phyloP scores from a whole-genome alignment of 2,113 vertebrate species.

The Stegastes partitus region DNA sequence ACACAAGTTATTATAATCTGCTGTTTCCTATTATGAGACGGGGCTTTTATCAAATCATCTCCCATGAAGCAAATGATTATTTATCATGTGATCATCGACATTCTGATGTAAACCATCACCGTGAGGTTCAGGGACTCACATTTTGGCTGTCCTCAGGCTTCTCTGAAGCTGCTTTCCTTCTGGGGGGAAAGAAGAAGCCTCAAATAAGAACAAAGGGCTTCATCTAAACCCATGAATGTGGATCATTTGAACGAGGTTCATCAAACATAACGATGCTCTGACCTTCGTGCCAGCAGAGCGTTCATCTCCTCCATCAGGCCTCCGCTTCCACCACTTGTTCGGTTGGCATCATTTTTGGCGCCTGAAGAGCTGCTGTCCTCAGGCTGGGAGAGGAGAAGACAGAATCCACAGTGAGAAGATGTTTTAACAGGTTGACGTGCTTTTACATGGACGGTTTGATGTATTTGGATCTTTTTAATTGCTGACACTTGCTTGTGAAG shows the following conservation, averaged over 20 bases:
- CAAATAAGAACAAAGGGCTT: constrained; percentile 47
- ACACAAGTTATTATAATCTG: background rate
- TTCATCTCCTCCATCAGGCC: constrained; percentile 99
- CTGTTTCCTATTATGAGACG: background rate
- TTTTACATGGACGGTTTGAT: no score
- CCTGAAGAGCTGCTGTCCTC: constrained; percentile 88
- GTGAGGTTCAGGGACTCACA: constrained; percentile 82
- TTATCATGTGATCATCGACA: constrained; percentile 2
- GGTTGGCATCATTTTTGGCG: constrained; percentile 94
- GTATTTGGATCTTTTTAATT: no score
- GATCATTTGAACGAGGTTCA: background rate
- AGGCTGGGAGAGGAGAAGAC: constrained; percentile 80
- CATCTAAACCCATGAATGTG: background rate
- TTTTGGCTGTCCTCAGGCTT: constrained; percentile 95
- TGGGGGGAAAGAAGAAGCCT: constrained; percentile 74
- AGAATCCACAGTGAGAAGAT: no score
- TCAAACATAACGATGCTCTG: constrained; percentile 35
- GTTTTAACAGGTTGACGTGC: no score
- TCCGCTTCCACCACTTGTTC: constrained; percentile 93
- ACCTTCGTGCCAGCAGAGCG: constrained; percentile 97
- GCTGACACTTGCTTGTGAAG: no score
- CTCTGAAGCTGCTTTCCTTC: constrained; percentile 97
- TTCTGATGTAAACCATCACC: background rate
- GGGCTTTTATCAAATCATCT: background rate
- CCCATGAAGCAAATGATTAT: background rate